Evolutionary conservation across 1,140 invertebrate species (phyloP), one percentile per base, ranked within the genome.

Genomic region (Xylocopa sonorina): DNA sequence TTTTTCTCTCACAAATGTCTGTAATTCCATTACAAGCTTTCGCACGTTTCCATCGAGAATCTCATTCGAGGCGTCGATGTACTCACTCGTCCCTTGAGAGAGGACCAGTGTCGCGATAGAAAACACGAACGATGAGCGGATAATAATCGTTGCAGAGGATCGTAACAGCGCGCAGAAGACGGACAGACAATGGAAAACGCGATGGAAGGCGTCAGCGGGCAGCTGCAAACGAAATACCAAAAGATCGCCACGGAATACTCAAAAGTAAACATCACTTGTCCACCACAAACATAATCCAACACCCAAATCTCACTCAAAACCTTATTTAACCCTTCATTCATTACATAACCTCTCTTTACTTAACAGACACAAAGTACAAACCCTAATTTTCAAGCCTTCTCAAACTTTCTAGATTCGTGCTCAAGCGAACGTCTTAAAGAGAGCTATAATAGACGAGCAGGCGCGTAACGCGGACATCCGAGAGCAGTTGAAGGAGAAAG

Each of bases 391-490:
- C n/a, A 4, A 46, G 24, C 18, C 6, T 48, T 21, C 50, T n/a
- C n/a, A n/a, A n/a, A 2, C 86, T 86, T 83, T 92, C 21, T 87
- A 98, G 98, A 93, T 98, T 76, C 95, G 97, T 90, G 96, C 97
- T 62, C 97, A 99, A 88, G 95, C 96, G 29, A 96, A 95, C 86
- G 97, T 99, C 51, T 92, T 99, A 69, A 98, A 98, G 92, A 98
- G 97, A 90, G 98, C 97, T 46, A 96, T 98, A 74, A 91, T 98
- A 62, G 98, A 99, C 82, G 98, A 99, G 89, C 97, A 99, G 93
- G 94, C 94, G 18, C 96, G 96, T 87, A 96, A 94, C 84, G 92
- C 94, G 32, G 95, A 96, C 73, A 89, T 97, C 4, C 93, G 96
- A 88, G 97, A 98, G 86, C 92, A 94, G 62, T 84, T 98, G 2